Evolutionary conservation across 1,140 invertebrate genomes (phyloP).

Genomic region (Drosophila suzukii): DNA sequence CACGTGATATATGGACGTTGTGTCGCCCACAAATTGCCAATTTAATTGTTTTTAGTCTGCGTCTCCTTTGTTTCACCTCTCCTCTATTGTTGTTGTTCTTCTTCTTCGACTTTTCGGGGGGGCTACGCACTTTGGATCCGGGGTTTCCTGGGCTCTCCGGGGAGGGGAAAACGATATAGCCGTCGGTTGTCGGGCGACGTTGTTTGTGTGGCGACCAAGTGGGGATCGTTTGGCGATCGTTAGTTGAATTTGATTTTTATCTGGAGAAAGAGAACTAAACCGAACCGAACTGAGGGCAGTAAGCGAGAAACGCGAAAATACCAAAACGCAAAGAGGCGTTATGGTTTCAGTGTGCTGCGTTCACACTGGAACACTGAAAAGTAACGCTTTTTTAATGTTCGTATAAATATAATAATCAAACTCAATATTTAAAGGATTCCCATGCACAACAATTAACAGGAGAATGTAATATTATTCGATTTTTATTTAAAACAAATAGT

Average conservation of each 20-base stretch:
- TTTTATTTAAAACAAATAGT: slow-evolving; percentile 38
- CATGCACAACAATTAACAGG: too few relatives aligned
- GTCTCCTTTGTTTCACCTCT: slow-evolving; percentile 78
- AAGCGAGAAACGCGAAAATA: slow-evolving; percentile 20
- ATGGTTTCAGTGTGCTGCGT: neutral
- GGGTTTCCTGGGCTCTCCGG: slow-evolving; percentile 1
- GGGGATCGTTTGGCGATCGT: slow-evolving; percentile 39
- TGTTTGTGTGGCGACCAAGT: slow-evolving; percentile 26
- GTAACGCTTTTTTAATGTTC: neutral
- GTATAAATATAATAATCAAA: too few relatives aligned
- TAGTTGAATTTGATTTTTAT: slow-evolving; percentile 42
- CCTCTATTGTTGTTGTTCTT: slow-evolving; percentile 37
- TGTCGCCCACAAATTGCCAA: slow-evolving; percentile 34
- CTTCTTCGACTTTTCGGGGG: slow-evolving; percentile 24
- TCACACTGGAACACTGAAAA: neutral
- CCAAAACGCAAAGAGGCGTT: slow-evolving; percentile 8
- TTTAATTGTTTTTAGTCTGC: slow-evolving; percentile 63
- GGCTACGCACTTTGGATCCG: slow-evolving; percentile 18
- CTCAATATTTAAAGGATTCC: too few relatives aligned
- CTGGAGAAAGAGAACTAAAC: slow-evolving; percentile 44
- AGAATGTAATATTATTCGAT: slow-evolving; percentile 22
- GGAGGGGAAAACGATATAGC: neutral
- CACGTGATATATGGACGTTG: slow-evolving; percentile 38
- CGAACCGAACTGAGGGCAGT: slow-evolving; percentile 21
- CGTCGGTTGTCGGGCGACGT: slow-evolving; percentile 11